These are phyloP conservation scores for Ectemnius cavifrons DNA, from an alignment of 2,888 invertebrate species.

Conservation along the genomic window DNA sequence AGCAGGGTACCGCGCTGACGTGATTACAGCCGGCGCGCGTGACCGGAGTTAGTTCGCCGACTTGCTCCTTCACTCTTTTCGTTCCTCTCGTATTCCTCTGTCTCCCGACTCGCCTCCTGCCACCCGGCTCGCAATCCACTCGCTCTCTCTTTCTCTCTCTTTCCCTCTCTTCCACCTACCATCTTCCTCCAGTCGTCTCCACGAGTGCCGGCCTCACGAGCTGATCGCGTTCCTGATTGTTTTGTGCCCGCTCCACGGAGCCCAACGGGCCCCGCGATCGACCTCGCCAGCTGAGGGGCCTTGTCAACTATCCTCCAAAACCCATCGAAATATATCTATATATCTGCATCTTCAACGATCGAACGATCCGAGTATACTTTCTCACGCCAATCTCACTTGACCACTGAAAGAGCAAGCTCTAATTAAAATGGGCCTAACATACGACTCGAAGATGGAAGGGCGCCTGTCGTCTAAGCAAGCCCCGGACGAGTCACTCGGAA, in stretches of 20 bases:
- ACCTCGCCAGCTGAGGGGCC: not conserved
- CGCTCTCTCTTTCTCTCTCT: conserved; percentile 8
- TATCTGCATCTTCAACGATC: not conserved
- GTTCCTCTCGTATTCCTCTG: conserved; percentile 44
- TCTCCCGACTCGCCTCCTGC: conserved; percentile 28
- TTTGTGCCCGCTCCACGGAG: not conserved
- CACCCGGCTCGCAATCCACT: conserved; percentile 54
- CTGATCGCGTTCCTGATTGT: conserved; percentile 6
- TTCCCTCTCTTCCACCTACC: conserved; percentile 12
- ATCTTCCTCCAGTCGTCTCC: conserved; percentile 10
- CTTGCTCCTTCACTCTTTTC: conserved; percentile 49
- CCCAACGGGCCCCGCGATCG: not conserved
- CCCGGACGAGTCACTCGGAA: conserved; percentile 16
- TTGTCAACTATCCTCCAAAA: not conserved
- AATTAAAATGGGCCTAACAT: not conserved
- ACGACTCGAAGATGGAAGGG: not conserved
- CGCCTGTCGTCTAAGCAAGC: conserved; percentile 17
- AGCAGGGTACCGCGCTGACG: conserved; percentile 70
- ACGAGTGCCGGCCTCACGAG: conserved; percentile 4
- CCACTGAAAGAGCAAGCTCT: not conserved
- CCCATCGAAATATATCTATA: not conserved
- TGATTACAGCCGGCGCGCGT: conserved; percentile 75
- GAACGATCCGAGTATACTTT: not conserved
- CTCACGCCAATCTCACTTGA: not conserved
- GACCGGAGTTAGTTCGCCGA: conserved; percentile 68